These are phyloP conservation scores for Periophthalmodon schlosseri DNA, from an alignment of 2,113 vertebrate genomes.

Conservation along the genomic window DNA sequence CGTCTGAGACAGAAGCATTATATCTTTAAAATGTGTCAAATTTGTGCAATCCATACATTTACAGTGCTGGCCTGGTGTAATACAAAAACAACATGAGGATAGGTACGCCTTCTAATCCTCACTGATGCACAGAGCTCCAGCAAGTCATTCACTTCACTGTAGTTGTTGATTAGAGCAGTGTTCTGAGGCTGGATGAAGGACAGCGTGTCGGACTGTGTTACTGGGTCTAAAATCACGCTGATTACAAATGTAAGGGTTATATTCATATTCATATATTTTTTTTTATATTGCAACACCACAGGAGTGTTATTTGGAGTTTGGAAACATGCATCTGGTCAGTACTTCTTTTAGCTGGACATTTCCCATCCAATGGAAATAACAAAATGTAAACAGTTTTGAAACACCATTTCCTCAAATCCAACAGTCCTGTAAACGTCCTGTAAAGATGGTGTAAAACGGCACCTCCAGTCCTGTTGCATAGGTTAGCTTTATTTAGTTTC, in stretches of 20 bases:
- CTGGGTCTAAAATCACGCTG: background rate
- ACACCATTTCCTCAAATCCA: background rate
- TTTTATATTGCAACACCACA: no score
- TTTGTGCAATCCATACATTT: background rate
- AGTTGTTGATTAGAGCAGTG: constrained; percentile 40
- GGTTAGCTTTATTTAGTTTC: background rate
- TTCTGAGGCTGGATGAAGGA: constrained; percentile 14
- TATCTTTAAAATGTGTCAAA: background rate
- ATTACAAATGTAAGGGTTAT: background rate
- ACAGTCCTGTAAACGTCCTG: background rate
- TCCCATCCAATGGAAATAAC: background rate
- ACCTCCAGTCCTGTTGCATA: background rate
- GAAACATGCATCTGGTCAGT: no score
- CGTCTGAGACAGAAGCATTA: background rate
- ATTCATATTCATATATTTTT: no score
- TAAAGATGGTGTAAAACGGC: no score
- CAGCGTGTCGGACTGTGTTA: no score
- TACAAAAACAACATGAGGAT: constrained; percentile 13
- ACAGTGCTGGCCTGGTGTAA: background rate
- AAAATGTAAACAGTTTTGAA: background rate
- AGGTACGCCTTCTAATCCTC: constrained; percentile 51
- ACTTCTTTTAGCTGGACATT: no score
- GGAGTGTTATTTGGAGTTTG: background rate
- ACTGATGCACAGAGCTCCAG: constrained; percentile 40
- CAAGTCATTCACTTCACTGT: constrained; percentile 34